Percentiles rank a stretch among this genome's conserved stretches.
These are phyloP conservation scores for Sesia bembeciformis DNA, from an alignment of 2,888 invertebrate genomes.

Conservation along the genomic window DNA sequence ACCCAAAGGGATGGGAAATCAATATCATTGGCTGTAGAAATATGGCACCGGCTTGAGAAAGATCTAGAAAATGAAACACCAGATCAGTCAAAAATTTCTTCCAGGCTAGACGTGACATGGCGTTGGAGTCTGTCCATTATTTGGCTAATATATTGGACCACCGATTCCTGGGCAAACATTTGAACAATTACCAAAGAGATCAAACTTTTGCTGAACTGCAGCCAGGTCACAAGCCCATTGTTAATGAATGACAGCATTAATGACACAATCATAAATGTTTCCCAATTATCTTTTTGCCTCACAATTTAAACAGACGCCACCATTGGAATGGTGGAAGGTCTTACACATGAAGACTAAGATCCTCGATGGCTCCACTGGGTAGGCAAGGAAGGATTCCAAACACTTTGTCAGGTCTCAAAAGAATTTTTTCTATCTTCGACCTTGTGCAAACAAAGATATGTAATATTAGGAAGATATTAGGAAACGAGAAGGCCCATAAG, in stretches of 20 bases:
- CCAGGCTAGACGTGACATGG: no score
- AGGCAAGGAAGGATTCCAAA: no score
- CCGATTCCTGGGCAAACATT: constrained; percentile 4
- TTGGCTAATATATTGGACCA: constrained; percentile 6
- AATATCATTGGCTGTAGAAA: constrained; percentile 10
- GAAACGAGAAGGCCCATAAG: not conserved
- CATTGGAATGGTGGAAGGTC: not conserved
- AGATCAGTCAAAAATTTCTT: no score
- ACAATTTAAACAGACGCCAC: not conserved
- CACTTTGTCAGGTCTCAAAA: not conserved
- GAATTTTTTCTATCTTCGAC: no score
- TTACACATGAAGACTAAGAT: no score
- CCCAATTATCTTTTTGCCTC: not conserved
- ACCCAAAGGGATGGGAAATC: constrained; percentile 7
- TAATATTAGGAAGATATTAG: not conserved
- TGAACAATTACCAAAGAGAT: constrained; percentile 2
- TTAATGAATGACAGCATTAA: not conserved
- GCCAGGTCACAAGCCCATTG: not conserved
- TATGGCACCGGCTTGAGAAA: constrained; percentile 12
- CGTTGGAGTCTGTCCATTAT: constrained; percentile 5
- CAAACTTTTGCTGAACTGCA: constrained; percentile 1
- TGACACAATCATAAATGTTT: not conserved
- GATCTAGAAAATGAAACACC: no score
- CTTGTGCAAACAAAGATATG: not conserved
- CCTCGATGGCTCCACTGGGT: no score